Conservation (phyloP, 1,140 invertebrate species). For the Nomia melanderi region DNA sequence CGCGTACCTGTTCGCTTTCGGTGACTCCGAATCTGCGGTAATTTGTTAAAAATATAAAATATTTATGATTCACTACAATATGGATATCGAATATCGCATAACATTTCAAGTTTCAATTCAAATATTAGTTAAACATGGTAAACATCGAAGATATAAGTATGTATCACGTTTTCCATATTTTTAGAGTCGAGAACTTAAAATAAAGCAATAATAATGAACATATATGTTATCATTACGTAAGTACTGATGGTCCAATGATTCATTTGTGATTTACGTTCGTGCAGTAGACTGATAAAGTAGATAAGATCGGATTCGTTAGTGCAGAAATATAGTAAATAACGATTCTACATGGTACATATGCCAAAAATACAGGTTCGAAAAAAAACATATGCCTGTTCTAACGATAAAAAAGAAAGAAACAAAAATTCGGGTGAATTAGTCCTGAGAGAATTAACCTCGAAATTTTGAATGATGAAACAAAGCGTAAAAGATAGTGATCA, state of each 20-base stretch:
- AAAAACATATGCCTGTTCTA: background rate
- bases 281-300: slow-evolving; percentile 73
- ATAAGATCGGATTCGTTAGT: slow-evolving; percentile 59
- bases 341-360: background rate
- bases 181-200: background rate
- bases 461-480: background rate
- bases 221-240: slow-evolving; percentile 17
- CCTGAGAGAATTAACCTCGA: background rate
- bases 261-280: slow-evolving; percentile 65
- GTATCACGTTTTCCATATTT: background rate
- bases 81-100: too few relatives aligned
- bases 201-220: background rate
- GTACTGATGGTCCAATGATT: slow-evolving; percentile 54
- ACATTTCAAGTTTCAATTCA: too few relatives aligned
- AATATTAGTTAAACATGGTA: too few relatives aligned
- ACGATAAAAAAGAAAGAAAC: background rate
- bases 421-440: too few relatives aligned
- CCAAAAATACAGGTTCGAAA: background rate
- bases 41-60: too few relatives aligned
- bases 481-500: slow-evolving; percentile 56
- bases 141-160: too few relatives aligned
- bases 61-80: too few relatives aligned
- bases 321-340: slow-evolving; percentile 18
- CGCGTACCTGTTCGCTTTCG: slow-evolving; percentile 77
- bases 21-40: slow-evolving; percentile 73